Conservation (phyloP, 1,140 invertebrate genomes). For the Pseudomyrmex concolor region DNA sequence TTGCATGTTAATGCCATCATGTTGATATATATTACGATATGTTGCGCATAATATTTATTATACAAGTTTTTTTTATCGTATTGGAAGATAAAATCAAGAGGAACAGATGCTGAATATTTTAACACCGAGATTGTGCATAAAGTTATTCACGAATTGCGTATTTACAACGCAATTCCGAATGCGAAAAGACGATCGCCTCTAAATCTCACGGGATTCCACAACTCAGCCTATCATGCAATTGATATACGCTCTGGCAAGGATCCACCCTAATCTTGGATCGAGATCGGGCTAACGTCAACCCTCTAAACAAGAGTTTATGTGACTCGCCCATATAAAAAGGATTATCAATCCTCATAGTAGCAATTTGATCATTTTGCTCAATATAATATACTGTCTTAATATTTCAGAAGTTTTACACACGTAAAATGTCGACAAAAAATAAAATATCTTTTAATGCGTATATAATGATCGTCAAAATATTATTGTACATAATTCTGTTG, state of each 20-base stretch:
- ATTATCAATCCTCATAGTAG: conserved; percentile 13
- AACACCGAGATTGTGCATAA: neutral
- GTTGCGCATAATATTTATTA: neutral
- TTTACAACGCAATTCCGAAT: conserved; percentile 48
- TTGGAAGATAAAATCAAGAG: too few species aligned
- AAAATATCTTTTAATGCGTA: neutral
- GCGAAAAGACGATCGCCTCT: conserved; percentile 34
- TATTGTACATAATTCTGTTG: neutral
- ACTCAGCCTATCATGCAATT: conserved; percentile 61
- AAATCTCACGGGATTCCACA: conserved; percentile 39
- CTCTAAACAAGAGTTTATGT: conserved; percentile 54
- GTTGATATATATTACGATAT: neutral
- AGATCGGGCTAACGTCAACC: conserved; percentile 60
- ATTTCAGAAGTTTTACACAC: neutral
- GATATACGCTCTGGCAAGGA: conserved; percentile 50
- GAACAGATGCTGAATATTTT: neutral
- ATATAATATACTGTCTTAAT: neutral
- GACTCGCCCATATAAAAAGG: conserved; percentile 42
- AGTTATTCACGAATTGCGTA: conserved; percentile 50
- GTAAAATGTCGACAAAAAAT: neutral
- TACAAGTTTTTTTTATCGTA: neutral
- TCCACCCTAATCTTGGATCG: conserved; percentile 67
- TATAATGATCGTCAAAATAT: neutral
- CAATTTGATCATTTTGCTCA: neutral
- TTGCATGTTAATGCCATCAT: conserved; percentile 1